phyloP scores from a whole-genome alignment of 2,113 vertebrate species.

The Myanophis thanlyinensis region DNA sequence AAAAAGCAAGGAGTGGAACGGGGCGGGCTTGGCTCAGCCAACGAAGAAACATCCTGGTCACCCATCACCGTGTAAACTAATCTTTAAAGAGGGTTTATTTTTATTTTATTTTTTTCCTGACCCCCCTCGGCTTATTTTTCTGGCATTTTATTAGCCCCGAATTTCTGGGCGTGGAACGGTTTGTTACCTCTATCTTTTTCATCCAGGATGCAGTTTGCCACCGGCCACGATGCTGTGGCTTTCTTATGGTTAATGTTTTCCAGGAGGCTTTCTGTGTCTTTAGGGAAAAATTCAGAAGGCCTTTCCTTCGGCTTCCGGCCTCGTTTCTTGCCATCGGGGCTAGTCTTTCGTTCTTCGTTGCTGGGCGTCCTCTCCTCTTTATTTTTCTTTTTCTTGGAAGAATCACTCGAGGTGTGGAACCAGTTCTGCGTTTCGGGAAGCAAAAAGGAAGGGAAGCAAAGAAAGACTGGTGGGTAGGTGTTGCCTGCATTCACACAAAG shows the following conservation, averaged over 20 bases:
- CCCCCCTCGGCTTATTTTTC: conserved; percentile 68
- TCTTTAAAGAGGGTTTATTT: conserved; percentile 43
- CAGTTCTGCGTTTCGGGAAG: conserved; percentile 81
- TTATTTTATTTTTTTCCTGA: not conserved
- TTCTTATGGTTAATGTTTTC: conserved; percentile 67
- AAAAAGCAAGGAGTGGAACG: conserved; percentile 4
- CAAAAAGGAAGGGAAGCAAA: not conserved
- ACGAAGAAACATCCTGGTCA: conserved; percentile 28
- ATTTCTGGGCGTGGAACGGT: conserved; percentile 59
- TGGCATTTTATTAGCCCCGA: conserved; percentile 56
- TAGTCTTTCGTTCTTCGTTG: conserved; percentile 77
- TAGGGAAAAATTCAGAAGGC: conserved; percentile 53
- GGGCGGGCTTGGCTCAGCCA: not conserved
- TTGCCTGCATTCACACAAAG: no score
- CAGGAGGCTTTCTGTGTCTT: conserved; percentile 48
- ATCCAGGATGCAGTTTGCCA: conserved; percentile 52
- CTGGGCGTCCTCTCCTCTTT: conserved; percentile 70
- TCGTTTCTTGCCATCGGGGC: conserved; percentile 81
- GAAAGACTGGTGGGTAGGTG: not conserved
- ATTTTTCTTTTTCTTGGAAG: conserved; percentile 76
- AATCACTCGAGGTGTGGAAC: conserved; percentile 86
- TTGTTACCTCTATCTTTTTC: conserved; percentile 58
- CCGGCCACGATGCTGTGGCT: conserved; percentile 45
- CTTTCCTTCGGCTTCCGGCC: conserved; percentile 92
- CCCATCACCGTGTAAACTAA: conserved; percentile 63